Evolutionary conservation across 2,797 vertebrate genomes (phyloP), one percentile per base, ranked within the genome.

Genomic region (Micromesistius poutassou): DNA sequence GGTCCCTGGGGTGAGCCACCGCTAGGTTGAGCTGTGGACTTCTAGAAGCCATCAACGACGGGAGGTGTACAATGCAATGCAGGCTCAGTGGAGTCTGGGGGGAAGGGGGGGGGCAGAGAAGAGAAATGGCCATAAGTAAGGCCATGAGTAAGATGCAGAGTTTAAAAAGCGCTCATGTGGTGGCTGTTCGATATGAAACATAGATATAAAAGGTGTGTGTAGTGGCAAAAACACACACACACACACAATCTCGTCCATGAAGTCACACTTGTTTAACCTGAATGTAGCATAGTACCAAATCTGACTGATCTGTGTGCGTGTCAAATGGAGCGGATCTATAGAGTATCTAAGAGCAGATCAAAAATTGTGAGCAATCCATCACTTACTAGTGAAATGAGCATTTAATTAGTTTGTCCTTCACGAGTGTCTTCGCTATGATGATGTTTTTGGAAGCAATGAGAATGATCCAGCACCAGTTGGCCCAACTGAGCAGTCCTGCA

Each of bases 1-100:
- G 42, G 42, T 62, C 91, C 1, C 92, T 92, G 40, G 62, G 95
- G 94, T 62, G 94, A 93, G 71, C 93, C 91, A 68, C 94, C 89
- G 3, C 91, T 93, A 36, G 94, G 94, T 62, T 94, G 92, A 0
- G 91, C 90, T 55, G 91, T 81, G 42, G 91, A 85, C 82, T 94
- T 76, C 86, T 93, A 78, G 91, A 87, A 14, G 87, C 90, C 13
- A 1, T 80, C 93, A 25, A 81, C 88, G 66, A 89, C 91, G 2
- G 66, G 31, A 93, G 90, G 87, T 55, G 92, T 87, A 66, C 92
- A 79, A 77, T 78, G 83, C 46, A 55, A 55, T 77, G 92, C 93
- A 0, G 92, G 88, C 74, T 91, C 90, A 87, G 91, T 83, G 0
- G 93, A 93, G 31, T 92, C 90, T 0, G 91, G 92, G 19, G 95